Evolutionary conservation across 1,140 invertebrate genomes (phyloP).

Genomic region (Hesperophylax magnus): DNA sequence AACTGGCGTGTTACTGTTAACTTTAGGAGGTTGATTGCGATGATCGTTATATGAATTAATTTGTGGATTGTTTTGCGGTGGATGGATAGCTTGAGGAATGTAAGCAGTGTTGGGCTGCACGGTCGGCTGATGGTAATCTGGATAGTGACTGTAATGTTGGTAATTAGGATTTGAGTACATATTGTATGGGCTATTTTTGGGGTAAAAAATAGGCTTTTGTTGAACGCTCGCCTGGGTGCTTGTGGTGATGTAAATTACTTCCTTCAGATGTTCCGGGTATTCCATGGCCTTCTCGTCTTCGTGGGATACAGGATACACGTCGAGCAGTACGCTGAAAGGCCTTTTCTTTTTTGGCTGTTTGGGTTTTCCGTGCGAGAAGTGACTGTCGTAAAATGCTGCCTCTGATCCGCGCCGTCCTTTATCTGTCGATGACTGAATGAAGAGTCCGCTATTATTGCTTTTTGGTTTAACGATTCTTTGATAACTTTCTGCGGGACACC

Average conservation of each 20-base stretch:
- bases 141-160: background rate
- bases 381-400: background rate
- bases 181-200: background rate
- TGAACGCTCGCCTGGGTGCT: background rate
- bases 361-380: background rate
- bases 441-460: background rate
- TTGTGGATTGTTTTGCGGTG: background rate
- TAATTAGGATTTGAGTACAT: constrained; percentile 12
- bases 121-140: background rate
- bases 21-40: background rate
- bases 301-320: constrained; percentile 54
- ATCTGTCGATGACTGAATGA: background rate
- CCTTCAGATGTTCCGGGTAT: constrained; percentile 53
- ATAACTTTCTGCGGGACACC: background rate
- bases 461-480: background rate
- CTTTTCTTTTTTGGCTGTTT: constrained; percentile 37
- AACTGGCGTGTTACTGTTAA: constrained; percentile 34
- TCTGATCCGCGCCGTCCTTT: background rate
- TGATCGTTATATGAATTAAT: background rate
- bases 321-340: constrained; percentile 54
- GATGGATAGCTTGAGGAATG: background rate
- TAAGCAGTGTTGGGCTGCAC: background rate
- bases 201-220: constrained; percentile 11
- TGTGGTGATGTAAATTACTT: constrained; percentile 2
- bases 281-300: constrained; percentile 53